These are phyloP conservation scores for Escarpia spicata DNA, from an alignment of 2,888 invertebrate genomes.

Conservation along the genomic window DNA sequence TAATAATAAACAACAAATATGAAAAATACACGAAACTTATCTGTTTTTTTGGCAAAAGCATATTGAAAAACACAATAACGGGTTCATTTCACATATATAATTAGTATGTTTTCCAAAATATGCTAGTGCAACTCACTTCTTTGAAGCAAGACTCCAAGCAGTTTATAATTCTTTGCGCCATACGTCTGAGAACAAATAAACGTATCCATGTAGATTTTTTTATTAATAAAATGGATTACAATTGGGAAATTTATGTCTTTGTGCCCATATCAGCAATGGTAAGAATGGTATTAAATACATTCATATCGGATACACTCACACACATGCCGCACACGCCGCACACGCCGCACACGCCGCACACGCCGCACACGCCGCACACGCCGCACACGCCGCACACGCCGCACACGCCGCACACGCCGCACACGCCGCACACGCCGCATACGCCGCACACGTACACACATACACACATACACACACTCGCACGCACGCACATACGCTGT, in stretches of 20 bases:
- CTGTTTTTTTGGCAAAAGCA: neutral
- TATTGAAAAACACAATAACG: neutral
- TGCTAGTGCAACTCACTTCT: constrained; percentile 31
- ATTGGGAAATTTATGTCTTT: neutral
- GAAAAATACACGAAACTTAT: too few relatives aligned
- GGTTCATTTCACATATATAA: neutral
- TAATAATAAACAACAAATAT: too few relatives aligned
- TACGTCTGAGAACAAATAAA: constrained; percentile 24
- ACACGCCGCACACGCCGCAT: too few relatives aligned
- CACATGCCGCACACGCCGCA: too few relatives aligned
- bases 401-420: too few relatives aligned
- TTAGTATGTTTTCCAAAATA: neutral
- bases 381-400: too few relatives aligned
- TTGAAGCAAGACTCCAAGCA: constrained; percentile 40
- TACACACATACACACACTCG: too few relatives aligned
- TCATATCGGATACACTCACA: neutral
- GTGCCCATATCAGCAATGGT: neutral
- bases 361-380: too few relatives aligned
- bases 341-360: too few relatives aligned
- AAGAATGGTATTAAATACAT: neutral
- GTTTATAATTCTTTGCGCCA: constrained; percentile 31
- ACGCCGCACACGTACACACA: too few relatives aligned
- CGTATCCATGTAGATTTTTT: neutral
- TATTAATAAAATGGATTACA: neutral
- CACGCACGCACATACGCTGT: too few relatives aligned